Conservation (phyloP, 2,113 vertebrate species). For the Rhegmatorhina hoffmannsi region DNA sequence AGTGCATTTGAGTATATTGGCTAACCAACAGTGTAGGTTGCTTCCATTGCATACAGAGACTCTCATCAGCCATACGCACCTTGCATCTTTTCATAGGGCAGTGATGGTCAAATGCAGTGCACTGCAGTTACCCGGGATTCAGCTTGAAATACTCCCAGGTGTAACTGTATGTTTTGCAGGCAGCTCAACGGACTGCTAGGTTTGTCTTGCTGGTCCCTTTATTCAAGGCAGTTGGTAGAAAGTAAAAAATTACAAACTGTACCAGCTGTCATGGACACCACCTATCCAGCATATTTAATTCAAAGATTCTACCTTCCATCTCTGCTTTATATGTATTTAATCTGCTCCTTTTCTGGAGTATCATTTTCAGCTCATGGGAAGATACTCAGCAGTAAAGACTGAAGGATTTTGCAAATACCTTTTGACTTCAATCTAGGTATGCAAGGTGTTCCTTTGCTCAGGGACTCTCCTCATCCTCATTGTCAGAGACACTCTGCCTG, state of each 20-base stretch:
- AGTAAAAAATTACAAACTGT: not conserved
- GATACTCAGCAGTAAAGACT: not conserved
- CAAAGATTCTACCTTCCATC: not conserved
- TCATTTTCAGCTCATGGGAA: not conserved
- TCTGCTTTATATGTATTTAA: not conserved
- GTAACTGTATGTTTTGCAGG: not conserved
- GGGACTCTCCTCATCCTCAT: not conserved
- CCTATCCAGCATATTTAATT: not conserved
- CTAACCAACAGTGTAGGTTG: fast-evolving
- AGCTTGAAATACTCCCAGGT: not conserved
- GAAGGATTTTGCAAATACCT: not conserved
- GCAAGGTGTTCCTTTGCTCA: not conserved
- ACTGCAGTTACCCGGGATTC: not conserved
- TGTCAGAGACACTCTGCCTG: not conserved
- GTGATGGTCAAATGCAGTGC: fast-evolving
- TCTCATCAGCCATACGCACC: fast-evolving
- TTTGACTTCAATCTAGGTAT: not conserved
- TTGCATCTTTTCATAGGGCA: not conserved
- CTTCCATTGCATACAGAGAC: not conserved
- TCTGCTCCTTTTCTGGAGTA: not conserved
- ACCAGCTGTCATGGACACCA: not conserved
- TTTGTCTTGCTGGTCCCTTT: not conserved
- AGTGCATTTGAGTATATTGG: not conserved
- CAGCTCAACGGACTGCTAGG: not conserved
- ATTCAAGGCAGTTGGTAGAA: not conserved